A percentile compares a stretch with the other conserved stretches of the same genome.
phyloP scores from a whole-genome alignment of 2,888 invertebrate genomes.

The Catocala fraxini region DNA sequence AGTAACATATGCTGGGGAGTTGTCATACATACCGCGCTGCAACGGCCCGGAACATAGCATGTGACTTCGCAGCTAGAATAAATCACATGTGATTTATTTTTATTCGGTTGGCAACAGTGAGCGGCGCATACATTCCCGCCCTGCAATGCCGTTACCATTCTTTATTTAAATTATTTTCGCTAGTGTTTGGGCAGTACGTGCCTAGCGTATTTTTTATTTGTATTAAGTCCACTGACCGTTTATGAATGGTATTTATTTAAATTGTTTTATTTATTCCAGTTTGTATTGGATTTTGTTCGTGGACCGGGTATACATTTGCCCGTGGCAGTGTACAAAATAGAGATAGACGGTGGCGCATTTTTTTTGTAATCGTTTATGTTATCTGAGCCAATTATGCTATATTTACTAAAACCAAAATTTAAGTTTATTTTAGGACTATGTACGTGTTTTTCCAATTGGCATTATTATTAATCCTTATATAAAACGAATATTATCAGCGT shows the following conservation, averaged over 20 bases:
- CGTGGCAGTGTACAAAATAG: slow-evolving; percentile 3
- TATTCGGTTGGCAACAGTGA: slow-evolving; percentile 80
- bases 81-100: slow-evolving; percentile 86
- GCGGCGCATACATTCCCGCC: slow-evolving; percentile 60
- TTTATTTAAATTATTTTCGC: slow-evolving; percentile 73
- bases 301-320: slow-evolving; percentile 8
- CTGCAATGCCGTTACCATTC: slow-evolving; percentile 67
- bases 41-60: slow-evolving; percentile 63
- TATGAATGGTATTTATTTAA: slow-evolving; percentile 47
- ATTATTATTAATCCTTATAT: no score
- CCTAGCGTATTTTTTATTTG: slow-evolving; percentile 41
- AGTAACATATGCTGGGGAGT: slow-evolving; percentile 55
- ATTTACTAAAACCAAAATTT: no score
- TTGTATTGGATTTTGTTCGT: slow-evolving; percentile 25
- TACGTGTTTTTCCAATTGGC: no score
- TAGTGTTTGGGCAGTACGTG: slow-evolving; percentile 52
- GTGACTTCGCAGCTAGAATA: slow-evolving; percentile 74
- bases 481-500: no score
- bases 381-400: neutral
- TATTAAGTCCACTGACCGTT: slow-evolving; percentile 40
- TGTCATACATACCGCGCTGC: slow-evolving; percentile 62
- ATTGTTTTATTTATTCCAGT: slow-evolving; percentile 41
- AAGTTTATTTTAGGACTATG: no score
- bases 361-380: neutral
- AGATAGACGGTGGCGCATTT: neutral